A percentile compares a stretch with the other conserved stretches of the same genome.
Conservation (phyloP, 2,113 vertebrate genomes). For the Harpagus bidentatus region DNA sequence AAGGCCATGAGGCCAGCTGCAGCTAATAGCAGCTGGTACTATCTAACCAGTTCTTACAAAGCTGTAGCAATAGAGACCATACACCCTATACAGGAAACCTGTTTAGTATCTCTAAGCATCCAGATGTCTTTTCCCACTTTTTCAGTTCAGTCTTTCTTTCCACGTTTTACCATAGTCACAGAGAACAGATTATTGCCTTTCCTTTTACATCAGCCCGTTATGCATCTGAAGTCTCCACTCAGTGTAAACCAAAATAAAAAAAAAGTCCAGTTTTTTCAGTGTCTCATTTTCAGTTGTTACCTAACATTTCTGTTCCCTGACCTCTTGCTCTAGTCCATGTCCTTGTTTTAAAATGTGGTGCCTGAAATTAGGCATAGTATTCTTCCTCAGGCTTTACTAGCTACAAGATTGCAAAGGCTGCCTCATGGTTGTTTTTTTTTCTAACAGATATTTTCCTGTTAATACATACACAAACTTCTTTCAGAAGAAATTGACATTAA, state of each 20-base stretch:
- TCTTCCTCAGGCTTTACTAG: not conserved
- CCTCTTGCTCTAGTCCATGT: not conserved
- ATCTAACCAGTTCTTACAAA: not conserved
- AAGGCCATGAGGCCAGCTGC: not conserved
- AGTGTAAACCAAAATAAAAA: not conserved
- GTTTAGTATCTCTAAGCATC: not conserved
- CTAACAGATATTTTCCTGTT: not conserved
- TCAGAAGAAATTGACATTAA: not conserved
- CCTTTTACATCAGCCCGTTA: not conserved
- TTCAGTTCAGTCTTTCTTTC: not conserved
- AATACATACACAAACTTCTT: not conserved
- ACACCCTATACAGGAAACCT: not conserved
- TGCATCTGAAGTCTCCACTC: not conserved
- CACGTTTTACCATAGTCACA: not conserved
- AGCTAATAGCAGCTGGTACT: not conserved
- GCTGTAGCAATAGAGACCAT: not conserved
- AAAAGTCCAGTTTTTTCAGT: accelerated
- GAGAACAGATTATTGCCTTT: not conserved
- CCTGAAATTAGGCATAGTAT: not conserved
- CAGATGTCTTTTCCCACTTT: not conserved
- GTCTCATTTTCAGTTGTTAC: not conserved
- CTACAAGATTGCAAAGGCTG: not conserved
- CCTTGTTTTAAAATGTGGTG: not conserved
- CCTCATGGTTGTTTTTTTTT: not conserved
- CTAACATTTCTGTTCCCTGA: not conserved